Base-by-base conservation (phyloP, 2,888 invertebrate species). In the Steinernema hermaphroditum region DNA sequence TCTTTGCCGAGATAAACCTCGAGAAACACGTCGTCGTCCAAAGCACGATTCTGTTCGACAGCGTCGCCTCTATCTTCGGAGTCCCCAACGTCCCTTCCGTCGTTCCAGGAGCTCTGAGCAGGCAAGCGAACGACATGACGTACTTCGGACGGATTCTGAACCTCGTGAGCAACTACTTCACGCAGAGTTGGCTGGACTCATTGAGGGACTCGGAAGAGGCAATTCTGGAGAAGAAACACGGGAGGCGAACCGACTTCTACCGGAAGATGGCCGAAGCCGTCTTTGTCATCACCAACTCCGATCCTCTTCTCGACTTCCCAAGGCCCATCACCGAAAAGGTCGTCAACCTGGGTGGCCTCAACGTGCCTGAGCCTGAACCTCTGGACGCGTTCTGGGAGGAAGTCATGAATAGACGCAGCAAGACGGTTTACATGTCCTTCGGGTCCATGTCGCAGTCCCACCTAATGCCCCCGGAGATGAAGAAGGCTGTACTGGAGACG, bases 361-460 rank as follows among this genome's bases (percentile, higher is more conserved):
- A 37, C 12, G 37, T 37, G 37, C 6, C 37, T 4, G 37, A 37
- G 37, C 37, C 37, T 4, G 12, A 37, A 12, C 37, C 37, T 37
- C 37, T 37, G 37, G 37, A 37, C 6, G 4, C 37, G 6, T 37
- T 37, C 37, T 37, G 37, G 37, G 37, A 37, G 37, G 37, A 37
- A 12, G 37, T n/a, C n/a, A n/a, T n/a, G n/a, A n/a, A n/a, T n/a
- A n/a, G n/a, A n/a, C n/a, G n/a, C n/a, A n/a, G n/a, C n/a, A n/a
- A n/a, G 37, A 37, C 37, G 37, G 75, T 80, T 19, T 72, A 78
- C 19, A 71, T 80, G 0, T 80, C 78, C 8, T 81, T 81, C 69
- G 81, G 81, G 24, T 75, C 77, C 0, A 74, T 80, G 6, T 78
- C 78, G 14, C 75, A 73, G 14, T 41, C 43, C 32, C 9, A 14